Evolutionary conservation across 1,140 invertebrate genomes (phyloP).

Genomic region (Scylla paramamosain): DNA sequence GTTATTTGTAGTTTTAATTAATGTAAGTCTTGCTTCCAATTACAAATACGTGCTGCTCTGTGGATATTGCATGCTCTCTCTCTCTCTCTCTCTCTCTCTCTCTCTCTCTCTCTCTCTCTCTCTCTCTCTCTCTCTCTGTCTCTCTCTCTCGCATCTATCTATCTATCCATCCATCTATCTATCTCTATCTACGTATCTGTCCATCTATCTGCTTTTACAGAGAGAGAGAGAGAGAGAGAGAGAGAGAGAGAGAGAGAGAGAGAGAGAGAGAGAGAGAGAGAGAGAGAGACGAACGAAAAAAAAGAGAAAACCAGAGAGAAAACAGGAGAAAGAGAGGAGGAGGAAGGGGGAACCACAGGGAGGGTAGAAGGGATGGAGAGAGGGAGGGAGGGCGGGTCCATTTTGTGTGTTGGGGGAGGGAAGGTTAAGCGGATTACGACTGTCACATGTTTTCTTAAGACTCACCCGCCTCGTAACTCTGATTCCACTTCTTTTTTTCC

Average conservation of each 20-base stretch:
- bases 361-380: neutral
- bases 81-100: slow-evolving; percentile 9
- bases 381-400: neutral
- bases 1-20: neutral
- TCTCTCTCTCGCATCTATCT: neutral
- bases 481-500: too few species aligned
- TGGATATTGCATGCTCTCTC: too few species aligned
- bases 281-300: neutral
- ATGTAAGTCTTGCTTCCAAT: too few species aligned
- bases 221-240: neutral
- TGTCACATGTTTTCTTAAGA: neutral
- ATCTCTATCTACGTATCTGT: too few species aligned
- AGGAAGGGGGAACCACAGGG: neutral
- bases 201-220: neutral
- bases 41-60: too few species aligned
- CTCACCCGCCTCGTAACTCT: neutral
- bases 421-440: neutral
- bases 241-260: neutral
- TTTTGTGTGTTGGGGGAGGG: neutral
- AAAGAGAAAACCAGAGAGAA: neutral
- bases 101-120: slow-evolving; percentile 33
- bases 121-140: slow-evolving; percentile 27
- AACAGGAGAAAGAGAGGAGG: neutral
- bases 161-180: too few species aligned
- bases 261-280: slow-evolving; percentile 1